A percentile compares a stretch with the other conserved stretches of the same genome.
Evolutionary conservation across 2,113 vertebrate genomes (phyloP).

Genomic region (Chaetura pelagica): DNA sequence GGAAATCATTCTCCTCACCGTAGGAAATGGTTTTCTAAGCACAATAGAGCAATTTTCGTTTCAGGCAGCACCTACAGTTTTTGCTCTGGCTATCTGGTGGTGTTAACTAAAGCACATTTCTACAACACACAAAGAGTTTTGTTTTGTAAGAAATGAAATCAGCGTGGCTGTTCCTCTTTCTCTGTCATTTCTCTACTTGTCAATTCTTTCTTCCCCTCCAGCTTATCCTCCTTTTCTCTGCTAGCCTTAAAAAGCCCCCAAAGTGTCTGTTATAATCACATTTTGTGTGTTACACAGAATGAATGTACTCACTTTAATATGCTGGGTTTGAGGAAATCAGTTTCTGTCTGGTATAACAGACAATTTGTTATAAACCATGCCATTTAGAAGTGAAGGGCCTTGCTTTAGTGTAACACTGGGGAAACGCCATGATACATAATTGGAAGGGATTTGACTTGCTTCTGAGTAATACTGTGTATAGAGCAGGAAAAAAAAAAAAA

Average conservation of each 20-base stretch:
- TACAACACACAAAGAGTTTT: constrained; percentile 50
- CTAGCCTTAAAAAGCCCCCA: constrained; percentile 66
- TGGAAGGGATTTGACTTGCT: constrained; percentile 62
- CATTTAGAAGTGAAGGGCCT: constrained; percentile 60
- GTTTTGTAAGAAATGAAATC: constrained; percentile 67
- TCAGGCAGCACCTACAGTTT: background rate
- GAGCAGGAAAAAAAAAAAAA: background rate
- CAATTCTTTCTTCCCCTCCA: constrained; percentile 62
- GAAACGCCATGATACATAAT: constrained; percentile 47
- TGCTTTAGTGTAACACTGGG: constrained; percentile 35
- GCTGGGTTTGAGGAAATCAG: constrained; percentile 62
- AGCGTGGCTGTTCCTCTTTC: constrained; percentile 45
- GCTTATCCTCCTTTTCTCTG: constrained; percentile 53
- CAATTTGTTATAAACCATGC: constrained; percentile 64
- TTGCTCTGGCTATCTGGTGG: constrained; percentile 13
- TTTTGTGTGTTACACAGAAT: constrained; percentile 69
- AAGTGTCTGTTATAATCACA: constrained; percentile 73
- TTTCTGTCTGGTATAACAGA: constrained; percentile 64
- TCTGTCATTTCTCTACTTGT: constrained; percentile 65
- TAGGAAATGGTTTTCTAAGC: constrained; percentile 51
- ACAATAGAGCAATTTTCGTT: constrained; percentile 60
- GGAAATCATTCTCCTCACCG: background rate
- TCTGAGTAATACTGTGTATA: constrained; percentile 12
- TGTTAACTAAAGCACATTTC: constrained; percentile 55
- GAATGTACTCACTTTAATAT: constrained; percentile 69